Evolutionary conservation across 2,888 invertebrate genomes (phyloP).

Genomic region (Aphrophora alni): DNA sequence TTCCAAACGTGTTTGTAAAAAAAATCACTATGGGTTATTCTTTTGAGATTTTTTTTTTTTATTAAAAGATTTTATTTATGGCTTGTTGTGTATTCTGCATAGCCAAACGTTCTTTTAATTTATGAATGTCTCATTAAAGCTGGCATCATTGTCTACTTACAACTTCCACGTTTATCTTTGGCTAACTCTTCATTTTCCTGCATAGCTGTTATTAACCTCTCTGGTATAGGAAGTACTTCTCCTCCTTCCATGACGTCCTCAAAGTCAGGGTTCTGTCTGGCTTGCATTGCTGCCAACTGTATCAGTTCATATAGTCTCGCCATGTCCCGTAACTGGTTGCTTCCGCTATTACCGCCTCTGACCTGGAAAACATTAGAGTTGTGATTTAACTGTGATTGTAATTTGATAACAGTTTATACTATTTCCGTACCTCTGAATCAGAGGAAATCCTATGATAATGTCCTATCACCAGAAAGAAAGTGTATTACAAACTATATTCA

Average conservation of each 20-base stretch:
- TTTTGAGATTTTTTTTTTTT: too few relatives aligned
- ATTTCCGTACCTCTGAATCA: too few relatives aligned
- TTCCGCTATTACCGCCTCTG: background rate
- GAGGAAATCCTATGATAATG: too few relatives aligned
- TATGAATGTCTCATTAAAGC: too few relatives aligned
- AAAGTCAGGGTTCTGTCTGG: slow-evolving; percentile 17
- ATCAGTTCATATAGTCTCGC: slow-evolving; percentile 32
- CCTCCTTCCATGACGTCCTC: slow-evolving; percentile 31
- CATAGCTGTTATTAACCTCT: slow-evolving; percentile 24
- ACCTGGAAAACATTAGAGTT: background rate
- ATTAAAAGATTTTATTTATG: too few relatives aligned
- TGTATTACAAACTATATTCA: too few relatives aligned
- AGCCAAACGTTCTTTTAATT: too few relatives aligned
- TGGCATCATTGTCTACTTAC: slow-evolving; percentile 40
- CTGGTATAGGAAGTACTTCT: slow-evolving; percentile 6
- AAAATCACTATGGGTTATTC: too few relatives aligned
- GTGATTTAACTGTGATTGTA: background rate
- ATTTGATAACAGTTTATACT: too few relatives aligned
- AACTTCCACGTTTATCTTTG: slow-evolving; percentile 46
- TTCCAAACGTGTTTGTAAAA: too few relatives aligned
- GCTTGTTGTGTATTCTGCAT: too few relatives aligned
- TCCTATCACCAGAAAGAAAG: too few relatives aligned
- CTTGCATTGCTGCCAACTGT: slow-evolving; percentile 23
- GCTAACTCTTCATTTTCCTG: slow-evolving; percentile 32
- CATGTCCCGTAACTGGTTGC: slow-evolving; percentile 36